Evolutionary conservation across 2,113 vertebrate species (phyloP), one percentile per base, ranked within the genome.

Genomic region (Cyprinodon variegatus): DNA sequence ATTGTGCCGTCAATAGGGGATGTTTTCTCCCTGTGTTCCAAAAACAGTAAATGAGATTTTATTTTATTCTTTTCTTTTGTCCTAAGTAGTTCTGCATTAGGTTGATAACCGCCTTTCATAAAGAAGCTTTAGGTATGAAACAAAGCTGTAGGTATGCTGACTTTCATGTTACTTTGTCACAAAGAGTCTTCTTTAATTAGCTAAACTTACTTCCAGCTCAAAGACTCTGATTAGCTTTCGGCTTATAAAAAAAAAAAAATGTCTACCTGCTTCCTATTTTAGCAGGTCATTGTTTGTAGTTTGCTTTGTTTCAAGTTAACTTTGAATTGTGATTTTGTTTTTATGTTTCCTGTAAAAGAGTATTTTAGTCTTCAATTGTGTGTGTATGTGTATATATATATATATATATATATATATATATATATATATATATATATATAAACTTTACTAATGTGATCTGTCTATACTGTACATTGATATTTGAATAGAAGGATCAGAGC

Each of bases 151-250:
- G 63, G 63, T 43, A 10, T 43, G 20, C 61, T 17, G 40, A n/a
- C 40, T 65, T 65, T 65, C 13, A 41, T 64, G 3, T 15, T 39
- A 64, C 62, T 64, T 41, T 64, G 62, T 41, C 20, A n/a, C n/a
- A 20, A 63, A 20, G 38, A 37, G 6, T 36, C 15, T 45, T 17
- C 11, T n/a, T 17, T 64, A 79, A 79, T 43, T 43, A 72, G 62
- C 37, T 45, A 59, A 61, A 71, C 57, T 43, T 61, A 17, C 36
- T 71, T 11, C 43, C 43, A 39, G 17, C 36, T 69, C 20, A 39
- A 13, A 40, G 63, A 0, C 65, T 43, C 45, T 73, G 64, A 68
- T 73, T 64, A 60, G 9, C 46, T n/a, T 37, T 38, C 14, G 3
- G 12, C 40, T 2, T 64, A 57, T 64, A 38, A 38, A 45, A 70